Evolutionary conservation across 2,113 vertebrate species (phyloP).

Genomic region (Oceanodroma tethys): DNA sequence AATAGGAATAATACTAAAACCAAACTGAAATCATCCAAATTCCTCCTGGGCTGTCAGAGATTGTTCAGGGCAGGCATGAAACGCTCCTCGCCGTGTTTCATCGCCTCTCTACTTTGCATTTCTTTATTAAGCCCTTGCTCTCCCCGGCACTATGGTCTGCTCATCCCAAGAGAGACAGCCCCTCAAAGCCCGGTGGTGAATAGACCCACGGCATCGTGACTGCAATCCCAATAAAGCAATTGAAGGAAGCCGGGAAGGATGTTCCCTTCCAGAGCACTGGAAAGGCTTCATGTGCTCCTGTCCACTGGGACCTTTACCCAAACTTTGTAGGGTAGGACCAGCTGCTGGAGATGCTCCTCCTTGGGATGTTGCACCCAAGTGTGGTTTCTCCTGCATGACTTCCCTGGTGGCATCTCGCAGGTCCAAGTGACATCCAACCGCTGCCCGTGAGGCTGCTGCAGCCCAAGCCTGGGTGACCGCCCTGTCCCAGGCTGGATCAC

Average conservation of each 20-base stretch:
- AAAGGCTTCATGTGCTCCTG: neutral
- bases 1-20: conserved; percentile 12
- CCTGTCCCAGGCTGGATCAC: neutral
- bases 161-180: neutral
- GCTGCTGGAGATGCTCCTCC: neutral
- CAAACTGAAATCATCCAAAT: neutral
- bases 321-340: neutral
- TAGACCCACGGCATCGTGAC: rapidly evolving
- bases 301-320: neutral
- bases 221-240: neutral
- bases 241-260: neutral
- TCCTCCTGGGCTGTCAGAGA: neutral
- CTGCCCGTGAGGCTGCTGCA: neutral
- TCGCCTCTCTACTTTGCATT: neutral
- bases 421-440: neutral
- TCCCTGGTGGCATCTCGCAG: neutral
- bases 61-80: neutral
- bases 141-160: neutral
- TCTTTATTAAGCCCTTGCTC: neutral
- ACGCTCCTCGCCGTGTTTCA: neutral
- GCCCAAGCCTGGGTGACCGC: neutral
- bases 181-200: neutral
- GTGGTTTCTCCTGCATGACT: neutral
- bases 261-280: neutral
- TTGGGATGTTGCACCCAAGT: neutral